Conservation (phyloP, 2,113 vertebrate species). For the Gallinago media region DNA sequence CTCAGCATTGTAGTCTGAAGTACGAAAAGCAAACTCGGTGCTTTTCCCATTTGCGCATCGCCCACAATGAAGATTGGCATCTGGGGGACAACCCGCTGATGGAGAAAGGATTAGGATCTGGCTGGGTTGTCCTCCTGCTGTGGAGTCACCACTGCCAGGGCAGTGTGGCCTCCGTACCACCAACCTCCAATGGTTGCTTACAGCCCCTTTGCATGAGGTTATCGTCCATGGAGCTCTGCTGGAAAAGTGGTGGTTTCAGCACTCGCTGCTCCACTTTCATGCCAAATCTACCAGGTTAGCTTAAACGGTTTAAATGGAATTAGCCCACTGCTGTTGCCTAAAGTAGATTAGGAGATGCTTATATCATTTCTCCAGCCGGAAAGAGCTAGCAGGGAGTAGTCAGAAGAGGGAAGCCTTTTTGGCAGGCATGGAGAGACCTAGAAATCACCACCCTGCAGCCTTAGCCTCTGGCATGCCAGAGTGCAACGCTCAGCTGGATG, state of each 20-base stretch:
- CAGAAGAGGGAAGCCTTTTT: background rate
- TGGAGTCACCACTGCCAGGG: accelerated
- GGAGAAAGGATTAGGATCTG: background rate
- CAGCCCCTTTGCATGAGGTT: background rate
- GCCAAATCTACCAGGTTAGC: conserved; percentile 22
- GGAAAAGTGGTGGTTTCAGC: background rate
- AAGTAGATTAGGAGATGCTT: conserved; percentile 29
- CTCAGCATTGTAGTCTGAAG: background rate
- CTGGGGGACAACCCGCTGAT: background rate
- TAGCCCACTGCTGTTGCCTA: background rate
- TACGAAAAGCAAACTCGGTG: background rate
- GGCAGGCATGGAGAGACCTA: background rate
- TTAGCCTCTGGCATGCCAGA: background rate
- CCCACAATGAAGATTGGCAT: background rate
- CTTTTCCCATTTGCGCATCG: background rate
- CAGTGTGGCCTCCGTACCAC: accelerated
- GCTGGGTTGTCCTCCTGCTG: background rate
- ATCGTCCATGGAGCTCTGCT: background rate
- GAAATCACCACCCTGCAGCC: background rate
- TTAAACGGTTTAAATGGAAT: conserved; percentile 25
- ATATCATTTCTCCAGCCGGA: background rate
- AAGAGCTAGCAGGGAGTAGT: background rate
- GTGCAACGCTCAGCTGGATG: accelerated
- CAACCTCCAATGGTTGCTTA: background rate
- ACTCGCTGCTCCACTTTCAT: conserved; percentile 35